Conservation (phyloP, 2,113 vertebrate genomes). For the Pomatostomus ruficeps region DNA sequence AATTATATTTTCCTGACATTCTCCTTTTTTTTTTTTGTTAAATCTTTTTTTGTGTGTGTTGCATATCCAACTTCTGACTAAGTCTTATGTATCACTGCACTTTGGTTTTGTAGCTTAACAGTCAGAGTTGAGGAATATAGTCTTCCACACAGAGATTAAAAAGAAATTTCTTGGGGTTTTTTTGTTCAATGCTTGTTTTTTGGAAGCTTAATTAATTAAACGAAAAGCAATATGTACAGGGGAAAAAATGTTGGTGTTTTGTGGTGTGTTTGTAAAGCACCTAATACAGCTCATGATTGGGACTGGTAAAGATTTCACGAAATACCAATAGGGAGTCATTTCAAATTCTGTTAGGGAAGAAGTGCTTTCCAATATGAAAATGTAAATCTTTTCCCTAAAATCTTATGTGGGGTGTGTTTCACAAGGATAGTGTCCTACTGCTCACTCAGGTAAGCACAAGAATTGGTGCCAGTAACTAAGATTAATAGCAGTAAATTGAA, state of each 20-base stretch:
- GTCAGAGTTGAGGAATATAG: not conserved
- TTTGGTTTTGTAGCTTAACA: not conserved
- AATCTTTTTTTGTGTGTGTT: not conserved
- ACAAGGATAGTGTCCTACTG: not conserved
- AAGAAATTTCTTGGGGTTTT: not conserved
- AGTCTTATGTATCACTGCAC: rapidly evolving
- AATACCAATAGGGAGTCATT: not conserved
- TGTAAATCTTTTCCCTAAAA: not conserved
- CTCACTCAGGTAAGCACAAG: not conserved
- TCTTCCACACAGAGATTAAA: not conserved
- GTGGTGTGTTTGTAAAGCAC: not conserved
- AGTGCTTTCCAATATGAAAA: not conserved
- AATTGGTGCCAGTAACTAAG: not conserved
- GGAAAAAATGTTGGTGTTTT: not conserved
- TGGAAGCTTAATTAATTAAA: not conserved
- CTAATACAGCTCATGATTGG: not conserved
- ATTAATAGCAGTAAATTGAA: not conserved
- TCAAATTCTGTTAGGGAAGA: not conserved
- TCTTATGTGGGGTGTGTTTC: not conserved
- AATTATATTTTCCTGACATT: not conserved
- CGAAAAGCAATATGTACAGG: not conserved
- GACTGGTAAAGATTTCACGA: not conserved
- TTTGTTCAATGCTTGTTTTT: not conserved
- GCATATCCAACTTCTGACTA: not conserved
- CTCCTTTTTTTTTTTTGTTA: not conserved